A percentile compares a stretch with the other conserved stretches of the same genome.
These are phyloP conservation scores for Thera obeliscata DNA, from an alignment of 2,888 invertebrate genomes.

Conservation along the genomic window DNA sequence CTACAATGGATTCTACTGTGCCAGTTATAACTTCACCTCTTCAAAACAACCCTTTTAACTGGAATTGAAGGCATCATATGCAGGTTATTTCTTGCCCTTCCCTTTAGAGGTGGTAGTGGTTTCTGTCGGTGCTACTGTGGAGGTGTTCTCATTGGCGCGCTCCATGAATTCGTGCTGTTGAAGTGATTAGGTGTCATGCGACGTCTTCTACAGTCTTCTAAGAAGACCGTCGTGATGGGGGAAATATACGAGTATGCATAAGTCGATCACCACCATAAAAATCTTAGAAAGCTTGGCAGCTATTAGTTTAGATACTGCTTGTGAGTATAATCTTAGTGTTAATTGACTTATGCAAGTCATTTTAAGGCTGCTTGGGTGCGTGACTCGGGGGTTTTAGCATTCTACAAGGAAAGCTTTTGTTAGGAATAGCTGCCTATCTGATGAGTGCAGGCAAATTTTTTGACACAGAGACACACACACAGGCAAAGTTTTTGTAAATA, in stretches of 20 bases:
- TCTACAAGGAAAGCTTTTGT: background rate
- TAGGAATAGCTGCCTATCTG: background rate
- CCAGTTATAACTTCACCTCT: constrained; percentile 1
- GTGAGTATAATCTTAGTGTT: background rate
- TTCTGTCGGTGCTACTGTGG: constrained; percentile 26
- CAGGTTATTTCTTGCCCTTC: constrained; percentile 32
- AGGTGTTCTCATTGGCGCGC: constrained; percentile 12
- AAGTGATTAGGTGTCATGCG: constrained; percentile 11
- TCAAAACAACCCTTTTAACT: background rate
- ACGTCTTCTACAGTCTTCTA: background rate
- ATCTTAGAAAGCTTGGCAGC: background rate
- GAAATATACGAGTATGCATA: background rate
- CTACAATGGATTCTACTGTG: background rate
- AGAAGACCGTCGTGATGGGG: background rate
- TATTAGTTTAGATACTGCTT: background rate
- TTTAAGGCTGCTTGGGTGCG: background rate
- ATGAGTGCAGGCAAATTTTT: background rate
- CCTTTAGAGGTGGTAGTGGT: constrained; percentile 32
- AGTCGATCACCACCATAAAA: too few species aligned
- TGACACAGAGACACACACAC: background rate
- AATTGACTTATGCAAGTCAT: background rate
- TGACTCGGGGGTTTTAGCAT: background rate
- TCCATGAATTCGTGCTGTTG: constrained; percentile 32
- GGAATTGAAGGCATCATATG: background rate
- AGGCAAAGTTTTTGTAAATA: too few species aligned